Evolutionary conservation across 2,888 invertebrate species (phyloP), one percentile per base, ranked within the genome.

Genomic region (Anthophora plumipes): DNA sequence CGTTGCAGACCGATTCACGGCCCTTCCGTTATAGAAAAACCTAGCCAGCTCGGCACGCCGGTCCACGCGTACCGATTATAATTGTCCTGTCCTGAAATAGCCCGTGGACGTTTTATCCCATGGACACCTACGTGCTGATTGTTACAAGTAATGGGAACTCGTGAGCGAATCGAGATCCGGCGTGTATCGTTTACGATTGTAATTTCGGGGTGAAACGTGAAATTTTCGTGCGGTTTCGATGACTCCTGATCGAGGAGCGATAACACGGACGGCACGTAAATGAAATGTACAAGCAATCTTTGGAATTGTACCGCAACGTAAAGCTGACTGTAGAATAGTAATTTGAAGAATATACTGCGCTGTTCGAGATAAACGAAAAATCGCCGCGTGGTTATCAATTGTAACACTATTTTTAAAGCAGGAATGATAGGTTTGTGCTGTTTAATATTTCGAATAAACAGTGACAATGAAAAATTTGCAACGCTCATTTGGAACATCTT

Each of bases 1-100:
- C 91, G 90, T 91, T 91, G 90, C 89, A 88, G 89, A 87, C 90
- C 90, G 88, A 89, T 90, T 91, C 89, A 84, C 89, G 77, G 81
- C 89, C 82, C 80, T 86, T 84, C 85, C 88, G 80, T 76, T 67
- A 68, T 61, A 79, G 68, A 72, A 71, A 83, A 79, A 68, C 54
- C 66, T 68, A 80, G 52, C 77, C 37, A 57, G 7, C 43, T 48
- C 20, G n/a, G n/a, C n/a, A 22, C 60, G n/a, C 4, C 31, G 66
- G 66, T 31, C 63, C 71, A 82, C 72, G 73, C 59, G 68, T 70
- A 78, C 22, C 71, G 61, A 82, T 76, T 82, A 80, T 80, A 80
- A 80, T 78, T 78, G 67, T 46, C 25, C 76, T n/a, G 41, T 70
- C 31, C 31, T 31, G 57, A 52, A 55, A 74, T 69, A 79, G 43